Conservation (phyloP, 2,113 vertebrate genomes). For the Cisticola juncidis region DNA sequence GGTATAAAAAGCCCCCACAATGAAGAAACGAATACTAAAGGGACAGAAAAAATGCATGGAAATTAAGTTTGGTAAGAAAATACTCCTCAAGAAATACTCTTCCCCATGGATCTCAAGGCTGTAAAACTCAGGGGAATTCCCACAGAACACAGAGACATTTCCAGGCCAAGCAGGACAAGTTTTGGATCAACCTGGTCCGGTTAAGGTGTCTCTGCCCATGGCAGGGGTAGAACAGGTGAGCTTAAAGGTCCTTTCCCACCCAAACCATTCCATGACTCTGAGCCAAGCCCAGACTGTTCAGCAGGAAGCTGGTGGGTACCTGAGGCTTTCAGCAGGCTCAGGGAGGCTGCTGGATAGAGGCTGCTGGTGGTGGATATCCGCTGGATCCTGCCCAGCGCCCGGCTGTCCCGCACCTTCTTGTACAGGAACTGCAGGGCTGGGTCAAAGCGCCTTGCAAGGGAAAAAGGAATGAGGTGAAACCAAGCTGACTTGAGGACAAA, state of each 20-base stretch:
- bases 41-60: neutral
- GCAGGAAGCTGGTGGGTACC: neutral
- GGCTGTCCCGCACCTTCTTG: neutral
- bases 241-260: neutral
- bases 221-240: neutral
- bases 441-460: neutral
- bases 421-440: neutral
- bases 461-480: neutral
- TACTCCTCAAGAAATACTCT: neutral
- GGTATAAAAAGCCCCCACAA: neutral
- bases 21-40: neutral
- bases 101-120: neutral
- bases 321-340: neutral
- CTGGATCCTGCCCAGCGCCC: neutral
- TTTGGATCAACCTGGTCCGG: neutral
- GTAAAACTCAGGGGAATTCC: neutral
- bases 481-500: neutral
- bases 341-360: neutral
- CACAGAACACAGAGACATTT: neutral
- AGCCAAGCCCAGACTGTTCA: neutral
- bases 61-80: neutral
- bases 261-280: neutral
- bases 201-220: neutral
- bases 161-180: neutral
- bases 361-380: neutral